Evolutionary conservation across 2,888 invertebrate genomes (phyloP), one percentile per base, ranked within the genome.

Genomic region (Mesochorus sp.): DNA sequence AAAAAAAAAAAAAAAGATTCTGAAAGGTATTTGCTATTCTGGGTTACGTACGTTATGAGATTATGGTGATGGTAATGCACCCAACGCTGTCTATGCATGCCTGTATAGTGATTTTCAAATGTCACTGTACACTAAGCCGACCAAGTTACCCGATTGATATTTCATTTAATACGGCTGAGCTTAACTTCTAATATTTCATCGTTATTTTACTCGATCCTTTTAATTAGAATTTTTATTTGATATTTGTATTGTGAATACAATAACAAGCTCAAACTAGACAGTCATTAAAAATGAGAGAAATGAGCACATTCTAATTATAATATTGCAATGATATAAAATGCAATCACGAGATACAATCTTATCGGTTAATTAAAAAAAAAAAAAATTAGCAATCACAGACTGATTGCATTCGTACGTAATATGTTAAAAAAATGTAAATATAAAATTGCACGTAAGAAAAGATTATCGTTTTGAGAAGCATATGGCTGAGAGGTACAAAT

Each of bases 181-280:
- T 62, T n/a, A 24, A 28, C 42, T 72, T 31, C 72, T 62, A 53
- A 62, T 62, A 62, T 72, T 62, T 62, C 72, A 62, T 31, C 14
- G 39, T n/a, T 6, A 19, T n/a, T n/a, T n/a, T n/a, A n/a, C n/a
- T n/a, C n/a, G n/a, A n/a, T n/a, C n/a, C n/a, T n/a, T n/a, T n/a
- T n/a, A n/a, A n/a, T n/a, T n/a, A n/a, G n/a, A n/a, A n/a, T n/a
- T n/a, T 26, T 37, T 1, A 39, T n/a, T n/a, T n/a, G n/a, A n/a
- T n/a, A n/a, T n/a, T n/a, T n/a, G n/a, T n/a, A n/a, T n/a, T n/a
- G n/a, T n/a, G n/a, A n/a, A n/a, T n/a, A n/a, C n/a, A n/a, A n/a
- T n/a, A n/a, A n/a, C n/a, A n/a, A n/a, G n/a, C n/a, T n/a, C n/a
- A n/a, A n/a, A n/a, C n/a, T n/a, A n/a, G n/a, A n/a, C n/a, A n/a